A percentile compares a stretch with the other conserved stretches of the same genome.
Conservation (phyloP, 2,113 vertebrate genomes). For the Scatophagus argus region DNA sequence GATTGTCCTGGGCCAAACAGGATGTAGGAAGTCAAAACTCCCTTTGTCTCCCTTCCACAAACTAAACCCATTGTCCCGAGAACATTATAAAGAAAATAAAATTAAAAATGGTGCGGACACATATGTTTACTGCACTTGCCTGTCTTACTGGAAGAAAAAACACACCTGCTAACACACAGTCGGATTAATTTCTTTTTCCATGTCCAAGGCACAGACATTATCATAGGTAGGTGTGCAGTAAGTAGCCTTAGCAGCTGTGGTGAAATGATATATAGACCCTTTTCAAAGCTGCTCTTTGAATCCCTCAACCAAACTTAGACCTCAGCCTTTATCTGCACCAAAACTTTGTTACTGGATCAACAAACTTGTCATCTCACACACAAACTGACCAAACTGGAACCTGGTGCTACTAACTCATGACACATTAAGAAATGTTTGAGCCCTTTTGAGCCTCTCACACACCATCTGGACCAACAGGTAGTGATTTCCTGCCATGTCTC, state of each 20-base stretch:
- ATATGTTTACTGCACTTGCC: constrained; percentile 60
- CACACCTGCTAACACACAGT: constrained; percentile 30
- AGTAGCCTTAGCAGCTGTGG: constrained; percentile 48
- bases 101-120: constrained; percentile 48
- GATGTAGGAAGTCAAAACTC: constrained; percentile 66
- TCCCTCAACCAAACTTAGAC: constrained; percentile 48
- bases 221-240: constrained; percentile 65
- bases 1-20: constrained; percentile 46
- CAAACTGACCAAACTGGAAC: constrained; percentile 54
- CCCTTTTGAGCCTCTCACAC: constrained; percentile 6
- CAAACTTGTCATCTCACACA: constrained; percentile 23
- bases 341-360: constrained; percentile 63
- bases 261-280: constrained; percentile 41
- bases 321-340: constrained; percentile 61
- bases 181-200: constrained; percentile 62
- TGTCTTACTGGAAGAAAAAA: constrained; percentile 40
- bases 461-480: background rate
- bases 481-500: background rate
- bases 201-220: constrained; percentile 85
- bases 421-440: background rate
- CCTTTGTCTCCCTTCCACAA: background rate
- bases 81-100: constrained; percentile 46
- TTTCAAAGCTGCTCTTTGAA: constrained; percentile 65
- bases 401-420: constrained; percentile 60
- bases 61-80: constrained; percentile 45